phyloP scores from a whole-genome alignment of 2,888 invertebrate species.

The Koerneria pararmatus region DNA sequence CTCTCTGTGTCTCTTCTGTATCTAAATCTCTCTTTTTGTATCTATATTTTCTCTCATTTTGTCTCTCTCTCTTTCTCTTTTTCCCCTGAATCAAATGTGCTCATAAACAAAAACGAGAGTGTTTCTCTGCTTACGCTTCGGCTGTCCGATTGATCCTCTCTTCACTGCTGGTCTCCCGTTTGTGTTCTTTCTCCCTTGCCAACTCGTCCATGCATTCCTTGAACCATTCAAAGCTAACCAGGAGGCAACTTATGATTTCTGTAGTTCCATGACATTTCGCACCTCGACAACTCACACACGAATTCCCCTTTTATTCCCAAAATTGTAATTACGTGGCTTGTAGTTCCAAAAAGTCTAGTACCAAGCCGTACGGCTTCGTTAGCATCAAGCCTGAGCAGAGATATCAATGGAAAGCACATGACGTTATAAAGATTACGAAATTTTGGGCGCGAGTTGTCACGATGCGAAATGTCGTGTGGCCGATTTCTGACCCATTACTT shows the following conservation, averaged over 20 bases:
- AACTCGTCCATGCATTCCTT: constrained; percentile 93
- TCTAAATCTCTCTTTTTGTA: background rate
- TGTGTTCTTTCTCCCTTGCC: constrained; percentile 75
- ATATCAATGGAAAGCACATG: no score
- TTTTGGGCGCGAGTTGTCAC: no score
- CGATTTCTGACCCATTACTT: no score
- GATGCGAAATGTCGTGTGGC: no score
- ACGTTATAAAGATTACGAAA: no score
- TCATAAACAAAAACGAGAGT: background rate
- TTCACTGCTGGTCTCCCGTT: constrained; percentile 61
- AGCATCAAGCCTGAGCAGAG: no score
- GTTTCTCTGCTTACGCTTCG: constrained; percentile 58
- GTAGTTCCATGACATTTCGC: background rate
- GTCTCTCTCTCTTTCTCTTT: no score
- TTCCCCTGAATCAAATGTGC: no score
- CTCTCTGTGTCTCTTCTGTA: background rate
- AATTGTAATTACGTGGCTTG: no score
- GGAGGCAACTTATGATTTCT: background rate
- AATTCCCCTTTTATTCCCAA: no score
- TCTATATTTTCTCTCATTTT: background rate
- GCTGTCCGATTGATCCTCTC: constrained; percentile 62
- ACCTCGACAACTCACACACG: background rate
- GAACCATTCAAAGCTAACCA: background rate
- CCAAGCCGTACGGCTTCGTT: no score
- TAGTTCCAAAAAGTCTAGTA: no score